phyloP scores from a whole-genome alignment of 2,113 vertebrate species.

The Orcinus orca region DNA sequence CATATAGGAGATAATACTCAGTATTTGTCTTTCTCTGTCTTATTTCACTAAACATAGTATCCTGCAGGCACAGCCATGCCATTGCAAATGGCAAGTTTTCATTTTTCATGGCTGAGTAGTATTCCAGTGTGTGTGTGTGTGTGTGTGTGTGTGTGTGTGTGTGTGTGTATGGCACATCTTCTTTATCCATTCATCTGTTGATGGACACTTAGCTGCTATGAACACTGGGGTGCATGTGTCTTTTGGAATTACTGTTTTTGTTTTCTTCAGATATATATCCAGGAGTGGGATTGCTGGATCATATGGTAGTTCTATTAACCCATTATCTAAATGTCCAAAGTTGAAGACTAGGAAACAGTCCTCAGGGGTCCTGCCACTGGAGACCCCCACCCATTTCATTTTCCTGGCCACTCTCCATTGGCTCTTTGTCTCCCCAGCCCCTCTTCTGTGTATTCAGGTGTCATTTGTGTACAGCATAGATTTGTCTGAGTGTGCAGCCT shows the following conservation, averaged over 20 bases:
- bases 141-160: not conserved
- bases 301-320: not conserved
- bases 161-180: too few relatives aligned
- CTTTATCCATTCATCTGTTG: too few relatives aligned
- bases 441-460: not conserved
- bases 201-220: not conserved
- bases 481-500: not conserved
- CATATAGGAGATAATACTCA: not conserved
- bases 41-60: not conserved
- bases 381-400: not conserved
- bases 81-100: not conserved
- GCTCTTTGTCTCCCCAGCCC: not conserved
- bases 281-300: not conserved
- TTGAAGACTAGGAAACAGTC: not conserved
- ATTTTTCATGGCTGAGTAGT: not conserved
- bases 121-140: not conserved
- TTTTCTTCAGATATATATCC: not conserved
- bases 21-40: not conserved
- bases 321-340: not conserved
- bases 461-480: too few relatives aligned
- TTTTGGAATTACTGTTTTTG: not conserved
- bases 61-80: not conserved
- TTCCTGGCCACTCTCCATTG: not conserved
- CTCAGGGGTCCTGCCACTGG: not conserved
- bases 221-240: not conserved